Conservation (phyloP, 2,797 vertebrate species). For the Okamejei kenojei region DNA sequence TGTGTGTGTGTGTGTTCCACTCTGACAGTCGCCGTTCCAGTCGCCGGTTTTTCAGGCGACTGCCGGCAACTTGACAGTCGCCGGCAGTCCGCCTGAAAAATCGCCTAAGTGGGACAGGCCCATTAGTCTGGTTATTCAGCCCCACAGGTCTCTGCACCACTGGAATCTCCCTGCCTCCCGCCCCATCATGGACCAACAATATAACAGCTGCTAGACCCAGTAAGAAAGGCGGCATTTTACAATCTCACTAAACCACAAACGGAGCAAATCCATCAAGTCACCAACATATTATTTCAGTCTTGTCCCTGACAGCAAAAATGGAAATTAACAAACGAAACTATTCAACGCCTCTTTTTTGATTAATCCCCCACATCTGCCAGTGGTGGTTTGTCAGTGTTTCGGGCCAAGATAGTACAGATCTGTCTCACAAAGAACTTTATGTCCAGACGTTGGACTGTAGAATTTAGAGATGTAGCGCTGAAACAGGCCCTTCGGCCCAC, state of each 20-base stretch:
- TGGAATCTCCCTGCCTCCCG: too few relatives aligned
- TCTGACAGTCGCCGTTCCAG: too few relatives aligned
- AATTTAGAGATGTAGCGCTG: too few relatives aligned
- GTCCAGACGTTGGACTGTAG: too few relatives aligned
- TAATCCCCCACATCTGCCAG: neutral
- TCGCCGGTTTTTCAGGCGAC: too few relatives aligned
- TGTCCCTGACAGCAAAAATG: too few relatives aligned
- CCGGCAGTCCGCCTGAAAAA: too few relatives aligned
- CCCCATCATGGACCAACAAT: neutral
- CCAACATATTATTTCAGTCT: constrained; percentile 3
- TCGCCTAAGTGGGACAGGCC: too few relatives aligned
- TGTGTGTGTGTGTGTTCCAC: too few relatives aligned
- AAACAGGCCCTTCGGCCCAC: too few relatives aligned
- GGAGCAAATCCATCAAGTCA: neutral
- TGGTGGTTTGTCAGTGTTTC: neutral
- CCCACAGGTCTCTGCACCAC: too few relatives aligned
- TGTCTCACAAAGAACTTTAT: neutral
- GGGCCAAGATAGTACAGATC: neutral
- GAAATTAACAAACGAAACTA: neutral
- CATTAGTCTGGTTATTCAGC: neutral
- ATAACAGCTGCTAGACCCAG: neutral
- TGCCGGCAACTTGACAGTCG: too few relatives aligned
- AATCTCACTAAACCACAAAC: neutral
- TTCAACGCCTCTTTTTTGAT: neutral
- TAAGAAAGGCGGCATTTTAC: neutral